Base-by-base conservation (phyloP, 2,113 vertebrate species). In the Pogona vitticeps region DNA sequence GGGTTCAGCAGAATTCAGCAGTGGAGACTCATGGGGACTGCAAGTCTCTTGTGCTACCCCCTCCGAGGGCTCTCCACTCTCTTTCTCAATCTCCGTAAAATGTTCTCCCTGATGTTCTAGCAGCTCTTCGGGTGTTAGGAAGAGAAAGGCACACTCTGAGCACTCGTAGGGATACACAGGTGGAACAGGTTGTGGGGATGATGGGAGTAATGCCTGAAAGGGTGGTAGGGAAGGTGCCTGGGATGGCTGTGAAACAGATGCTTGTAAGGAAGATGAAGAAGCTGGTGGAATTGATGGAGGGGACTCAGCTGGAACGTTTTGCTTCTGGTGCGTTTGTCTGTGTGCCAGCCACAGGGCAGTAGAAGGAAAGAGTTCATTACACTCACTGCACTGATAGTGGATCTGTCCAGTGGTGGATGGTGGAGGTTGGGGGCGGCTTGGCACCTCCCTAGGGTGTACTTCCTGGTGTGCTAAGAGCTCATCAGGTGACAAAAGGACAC, bases 31-130 rank as follows among this genome's bases (percentile, higher is more conserved):
- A 0, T 8, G 31, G 5, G 76, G 52, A 20, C 83, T 31, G 61
- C 26, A 6, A 0, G 33, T 76, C 31, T 92, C 94, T 4, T 88
- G 82, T 0, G 72, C 72, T 0, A 84, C 61, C 0, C 82, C 83
- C 2, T 97, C 93, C 0, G 95, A 95, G 0, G 94, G 93, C 3
- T 97, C 97, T 0, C 94, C 96, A 0, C 95, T 97, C 78, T 98
- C 98, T 70, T 98, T 98, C 87, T 98, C 97, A 75, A 97, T 97
- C 18, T 94, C 96, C 80, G 97, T 94, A 88, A 98, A 98, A 93
- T 98, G 98, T 92, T 97, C 96, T 4, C 97, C 98, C 88, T 98
- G 98, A 93, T 98, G 98, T 84, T 98, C 97, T 68, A 98, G 96
- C 90, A 98, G 98, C 88, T 98, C 98, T 88, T 98, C 97, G 0